Base-by-base conservation (phyloP, 2,888 invertebrate genomes). In the Trissonchulus latispiculum region DNA sequence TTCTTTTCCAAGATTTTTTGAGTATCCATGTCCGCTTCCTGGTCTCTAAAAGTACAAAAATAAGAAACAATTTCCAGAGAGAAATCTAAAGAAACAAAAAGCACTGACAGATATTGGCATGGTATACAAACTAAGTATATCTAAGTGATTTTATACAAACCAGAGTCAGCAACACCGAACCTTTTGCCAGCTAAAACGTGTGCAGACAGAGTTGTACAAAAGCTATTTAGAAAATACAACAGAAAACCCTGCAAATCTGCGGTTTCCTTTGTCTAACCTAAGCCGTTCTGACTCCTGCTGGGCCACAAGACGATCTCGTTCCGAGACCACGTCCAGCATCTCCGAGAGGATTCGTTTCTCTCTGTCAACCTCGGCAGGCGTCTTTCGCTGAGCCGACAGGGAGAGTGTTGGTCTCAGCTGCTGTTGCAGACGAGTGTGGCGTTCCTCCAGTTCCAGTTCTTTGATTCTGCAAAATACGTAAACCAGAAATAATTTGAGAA, bases 371-470 rank as follows among this genome's bases (percentile, higher is more conserved):
- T 64, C 66, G 15, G 66, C 8, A 8, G 33, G 8, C 29, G 66
- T 64, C 33, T 64, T 64, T 18, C 33, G 32, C 33, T 64, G 8
- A 8, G 66, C 64, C 72, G 66, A 64, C 32, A 67, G 3, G 8
- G 28, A 23, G 33, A 71, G 28, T n/a, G 62, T 23, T n/a, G 35
- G 28, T 3, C 72, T 37, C n/a, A 62, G 28, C 33, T 15, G 2
- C 35, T 71, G 72, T 31, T 71, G 72, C 64, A 71, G 64, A 32
- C 28, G 64, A 8, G 3, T 29, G 33, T 71, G 72, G 28, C 48
- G 32, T 2, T 71, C 48, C 35, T 71, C 72, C 61, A 71, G 64
- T 28, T 71, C 72, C 61, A 71, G 37, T 3, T 71, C 72, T 2
- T 35, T n/a, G 29, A 61, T 31, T 23, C 72, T 71, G 31, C 68